Conservation (phyloP, 2,888 invertebrate species). For the Dascillus cervinus region DNA sequence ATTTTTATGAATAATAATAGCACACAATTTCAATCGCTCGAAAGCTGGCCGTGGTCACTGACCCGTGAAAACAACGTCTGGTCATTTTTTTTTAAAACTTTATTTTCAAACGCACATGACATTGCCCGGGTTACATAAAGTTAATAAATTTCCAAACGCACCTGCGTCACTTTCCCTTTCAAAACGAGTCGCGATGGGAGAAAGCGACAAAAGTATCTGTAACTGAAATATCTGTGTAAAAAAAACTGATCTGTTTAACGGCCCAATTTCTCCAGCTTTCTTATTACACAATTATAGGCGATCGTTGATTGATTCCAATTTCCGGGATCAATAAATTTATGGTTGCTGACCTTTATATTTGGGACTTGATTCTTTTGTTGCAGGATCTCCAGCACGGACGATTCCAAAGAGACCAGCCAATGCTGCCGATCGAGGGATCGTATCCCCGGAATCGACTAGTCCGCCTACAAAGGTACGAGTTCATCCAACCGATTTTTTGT, state of each 20-base stretch:
- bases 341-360: too few species aligned
- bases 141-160: conserved; percentile 1
- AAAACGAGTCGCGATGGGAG: conserved; percentile 6
- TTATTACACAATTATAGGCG: too few species aligned
- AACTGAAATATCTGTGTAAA: too few species aligned
- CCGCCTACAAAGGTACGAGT: conserved; percentile 45
- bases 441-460: conserved; percentile 42
- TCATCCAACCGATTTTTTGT: conserved; percentile 25
- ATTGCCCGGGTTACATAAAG: conserved; percentile 5
- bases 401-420: conserved; percentile 45
- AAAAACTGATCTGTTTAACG: too few species aligned
- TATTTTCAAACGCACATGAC: conserved; percentile 3
- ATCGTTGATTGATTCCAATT: too few species aligned
- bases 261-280: too few species aligned
- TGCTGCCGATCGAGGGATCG: conserved; percentile 39
- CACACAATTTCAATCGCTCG: too few species aligned
- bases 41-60: too few species aligned
- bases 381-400: conserved; percentile 46
- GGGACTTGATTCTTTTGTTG: conserved; percentile 29
- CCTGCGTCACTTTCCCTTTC: conserved; percentile 10
- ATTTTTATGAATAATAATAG: too few species aligned
- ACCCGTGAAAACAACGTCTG: conserved; percentile 3
- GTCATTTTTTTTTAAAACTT: too few species aligned
- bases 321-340: too few species aligned
- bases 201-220: conserved; percentile 12